Base-by-base conservation (phyloP, 2,797 vertebrate species). In the Lepus oiostolus region DNA sequence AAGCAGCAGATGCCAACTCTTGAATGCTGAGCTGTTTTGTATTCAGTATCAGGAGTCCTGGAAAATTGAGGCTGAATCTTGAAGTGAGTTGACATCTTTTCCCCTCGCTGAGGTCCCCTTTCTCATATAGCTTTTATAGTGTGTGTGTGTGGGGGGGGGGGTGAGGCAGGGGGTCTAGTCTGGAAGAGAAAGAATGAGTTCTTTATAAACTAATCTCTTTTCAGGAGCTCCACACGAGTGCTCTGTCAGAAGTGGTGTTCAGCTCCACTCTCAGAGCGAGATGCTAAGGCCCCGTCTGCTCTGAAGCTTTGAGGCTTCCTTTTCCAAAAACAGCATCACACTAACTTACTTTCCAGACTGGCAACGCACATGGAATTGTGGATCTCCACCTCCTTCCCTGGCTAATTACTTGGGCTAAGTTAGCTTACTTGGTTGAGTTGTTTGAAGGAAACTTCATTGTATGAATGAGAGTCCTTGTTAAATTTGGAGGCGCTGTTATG, bases 171-270 rank as follows among this genome's bases (percentile, higher is more conserved):
- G 54, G 81, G 72, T 52, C 30, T 47, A 70, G 85, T 60, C 86
- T 91, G 12, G 47, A 32, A 17, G 86, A 70, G 19, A 75, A 90
- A 2, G 4, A 7, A 0, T 24, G 93, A 47, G 30, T 85, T 19
- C 38, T 92, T 97, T 94, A 52, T 54, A 86, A 97, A 92, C 75
- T 88, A 38, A 70, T 30, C 26, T 2, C 72, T 93, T 76, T 5
- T 4, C 42, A 16, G 65, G 22, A 19, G n/a, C 4, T 10, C 2
- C 32, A 52, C 22, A 17, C 0, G 65, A 58, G 42, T 71, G 54
- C 6, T 0, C 1, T 28, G 38, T 89, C 63, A 77, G 47, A 32
- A 86, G 65, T 85, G 12, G 52, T 50, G 5, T 77, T 86, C 1
- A 2, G 10, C 2, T 2, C 19, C 9, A 9, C 16, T 26, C 65